These are phyloP conservation scores for Drosophila falleni DNA, from an alignment of 2,888 invertebrate genomes.

Conservation along the genomic window DNA sequence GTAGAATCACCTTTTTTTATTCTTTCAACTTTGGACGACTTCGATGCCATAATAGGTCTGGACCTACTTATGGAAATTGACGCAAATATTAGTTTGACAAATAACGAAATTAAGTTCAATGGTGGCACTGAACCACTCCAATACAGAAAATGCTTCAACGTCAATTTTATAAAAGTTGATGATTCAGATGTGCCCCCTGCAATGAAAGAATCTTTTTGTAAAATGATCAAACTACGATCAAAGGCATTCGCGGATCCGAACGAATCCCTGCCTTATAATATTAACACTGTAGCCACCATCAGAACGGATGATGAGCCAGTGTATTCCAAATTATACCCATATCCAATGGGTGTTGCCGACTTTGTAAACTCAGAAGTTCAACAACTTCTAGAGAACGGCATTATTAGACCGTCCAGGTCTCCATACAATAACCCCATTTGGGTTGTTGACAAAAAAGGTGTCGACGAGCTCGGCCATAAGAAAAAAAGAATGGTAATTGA, in stretches of 20 bases:
- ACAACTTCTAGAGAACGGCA: conserved; percentile 6
- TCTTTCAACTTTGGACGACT: neutral
- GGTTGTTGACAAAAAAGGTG: conserved; percentile 21
- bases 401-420: conserved; percentile 1
- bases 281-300: conserved; percentile 10
- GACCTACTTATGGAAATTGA: neutral
- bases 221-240: conserved; percentile 4
- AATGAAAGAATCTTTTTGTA: conserved; percentile 2
- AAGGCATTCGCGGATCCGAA: conserved; percentile 10
- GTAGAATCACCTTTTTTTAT: neutral
- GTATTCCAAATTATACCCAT: conserved; percentile 22
- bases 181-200: conserved; percentile 4
- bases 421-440: conserved; percentile 17
- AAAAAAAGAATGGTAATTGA: conserved; percentile 9
- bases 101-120: neutral
- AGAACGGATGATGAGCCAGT: conserved; percentile 16
- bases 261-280: conserved; percentile 14
- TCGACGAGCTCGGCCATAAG: conserved; percentile 10
- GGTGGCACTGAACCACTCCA: neutral
- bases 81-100: neutral
- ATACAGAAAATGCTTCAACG: conserved; percentile 9
- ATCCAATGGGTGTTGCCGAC: conserved; percentile 16
- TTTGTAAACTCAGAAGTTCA: conserved; percentile 26
- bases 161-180: conserved; percentile 9
- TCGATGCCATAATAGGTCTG: neutral